Conservation (phyloP, 2,113 vertebrate genomes). For the Aphyosemion australe region DNA sequence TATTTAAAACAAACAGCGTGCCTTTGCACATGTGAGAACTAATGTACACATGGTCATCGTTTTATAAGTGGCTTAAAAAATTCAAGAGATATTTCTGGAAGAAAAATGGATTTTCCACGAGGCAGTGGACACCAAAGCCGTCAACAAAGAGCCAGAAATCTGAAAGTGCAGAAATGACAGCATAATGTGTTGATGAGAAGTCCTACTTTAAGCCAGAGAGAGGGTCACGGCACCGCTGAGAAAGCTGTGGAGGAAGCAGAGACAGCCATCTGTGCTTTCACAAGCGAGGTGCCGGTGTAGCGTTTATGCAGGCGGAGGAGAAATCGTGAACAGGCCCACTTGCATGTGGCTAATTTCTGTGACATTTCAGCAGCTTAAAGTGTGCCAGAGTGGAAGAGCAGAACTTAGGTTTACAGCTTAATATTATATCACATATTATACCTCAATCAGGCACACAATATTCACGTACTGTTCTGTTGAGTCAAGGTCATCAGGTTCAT, state of each 20-base stretch:
- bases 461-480: too few relatives aligned
- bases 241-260: conserved; percentile 61
- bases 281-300: conserved; percentile 41
- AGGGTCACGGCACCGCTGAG: conserved; percentile 48
- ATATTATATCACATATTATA: too few relatives aligned
- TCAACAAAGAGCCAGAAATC: conserved; percentile 32
- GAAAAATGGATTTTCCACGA: background rate
- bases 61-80: conserved; percentile 1
- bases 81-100: conserved; percentile 9
- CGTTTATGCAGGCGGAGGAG: conserved; percentile 46
- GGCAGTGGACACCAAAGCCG: conserved; percentile 20
- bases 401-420: background rate
- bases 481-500: too few relatives aligned
- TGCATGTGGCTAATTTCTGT: conserved; percentile 49
- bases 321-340: conserved; percentile 42
- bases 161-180: conserved; percentile 32
- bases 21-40: conserved; percentile 7
- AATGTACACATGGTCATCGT: conserved; percentile 13
- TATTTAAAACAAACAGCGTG: conserved; percentile 7
- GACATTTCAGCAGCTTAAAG: conserved; percentile 38
- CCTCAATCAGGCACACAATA: too few relatives aligned
- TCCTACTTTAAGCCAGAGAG: conserved; percentile 38
- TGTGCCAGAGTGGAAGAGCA: conserved; percentile 2
- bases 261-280: conserved; percentile 67
- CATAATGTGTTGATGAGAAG: conserved; percentile 40